Evolutionary conservation across 1,140 invertebrate genomes (phyloP).

Genomic region (Subanguina moxae): DNA sequence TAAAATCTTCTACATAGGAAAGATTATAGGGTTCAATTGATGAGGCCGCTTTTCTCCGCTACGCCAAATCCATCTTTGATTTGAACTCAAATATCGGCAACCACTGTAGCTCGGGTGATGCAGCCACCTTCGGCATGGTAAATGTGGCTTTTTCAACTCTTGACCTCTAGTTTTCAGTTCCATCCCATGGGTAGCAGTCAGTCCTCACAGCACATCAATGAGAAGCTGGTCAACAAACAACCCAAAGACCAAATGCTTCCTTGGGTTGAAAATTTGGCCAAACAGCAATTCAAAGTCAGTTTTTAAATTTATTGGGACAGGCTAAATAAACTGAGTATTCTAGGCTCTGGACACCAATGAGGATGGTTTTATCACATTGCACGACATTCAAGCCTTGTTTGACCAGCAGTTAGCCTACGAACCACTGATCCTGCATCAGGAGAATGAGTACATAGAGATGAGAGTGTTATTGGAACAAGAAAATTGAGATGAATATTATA

Average conservation of each 20-base stretch:
- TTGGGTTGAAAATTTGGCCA: conserved; percentile 11
- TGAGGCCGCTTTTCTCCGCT: conserved; percentile 31
- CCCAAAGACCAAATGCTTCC: conserved; percentile 10
- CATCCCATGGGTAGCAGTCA: conserved; percentile 24
- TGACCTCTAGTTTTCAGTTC: not conserved
- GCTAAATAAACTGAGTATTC: not conserved
- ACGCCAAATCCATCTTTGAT: conserved; percentile 38
- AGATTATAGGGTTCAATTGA: conserved; percentile 31
- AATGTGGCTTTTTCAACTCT: too few relatives aligned
- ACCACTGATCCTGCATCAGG: conserved; percentile 16
- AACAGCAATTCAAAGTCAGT: conserved; percentile 21
- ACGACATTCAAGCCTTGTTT: conserved; percentile 35
- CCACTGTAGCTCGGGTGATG: conserved; percentile 28
- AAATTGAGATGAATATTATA: too few relatives aligned
- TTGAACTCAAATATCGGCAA: conserved; percentile 28
- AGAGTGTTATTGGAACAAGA: too few relatives aligned
- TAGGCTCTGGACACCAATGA: conserved; percentile 32
- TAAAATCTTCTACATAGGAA: not conserved
- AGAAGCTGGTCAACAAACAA: not conserved
- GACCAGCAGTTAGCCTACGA: conserved; percentile 26
- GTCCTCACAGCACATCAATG: conserved; percentile 23
- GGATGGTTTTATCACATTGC: conserved; percentile 42
- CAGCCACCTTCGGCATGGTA: conserved; percentile 32
- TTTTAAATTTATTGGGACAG: not conserved
- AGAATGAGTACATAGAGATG: conserved; percentile 8